phyloP scores from a whole-genome alignment of 2,888 invertebrate species.

The Conchocele bisecta region DNA sequence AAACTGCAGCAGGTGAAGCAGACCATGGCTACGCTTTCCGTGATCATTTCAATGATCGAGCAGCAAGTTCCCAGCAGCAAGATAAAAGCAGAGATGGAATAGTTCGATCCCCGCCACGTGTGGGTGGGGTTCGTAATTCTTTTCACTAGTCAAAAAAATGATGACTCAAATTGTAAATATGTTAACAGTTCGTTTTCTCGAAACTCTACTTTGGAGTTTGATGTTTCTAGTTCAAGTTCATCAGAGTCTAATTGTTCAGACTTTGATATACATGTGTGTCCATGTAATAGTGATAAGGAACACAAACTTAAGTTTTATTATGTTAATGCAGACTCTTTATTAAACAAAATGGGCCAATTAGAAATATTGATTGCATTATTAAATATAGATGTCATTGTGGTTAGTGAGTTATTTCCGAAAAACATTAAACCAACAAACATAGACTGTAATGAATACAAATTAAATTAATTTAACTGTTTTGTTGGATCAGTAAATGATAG shows the following conservation, averaged over 20 bases:
- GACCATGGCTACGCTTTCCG: not conserved
- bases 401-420: slow-evolving; percentile 9
- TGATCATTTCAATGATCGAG: not conserved
- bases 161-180: slow-evolving; percentile 8
- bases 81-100: not conserved
- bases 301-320: not conserved
- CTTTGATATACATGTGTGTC: not conserved
- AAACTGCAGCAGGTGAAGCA: not conserved
- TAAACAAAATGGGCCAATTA: slow-evolving; percentile 13
- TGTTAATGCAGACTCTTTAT: slow-evolving; percentile 14
- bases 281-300: not conserved
- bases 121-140: not conserved
- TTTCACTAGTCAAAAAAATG: not conserved
- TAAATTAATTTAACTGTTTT: not conserved
- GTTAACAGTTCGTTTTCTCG: slow-evolving; percentile 11
- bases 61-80: not conserved
- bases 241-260: slow-evolving; percentile 11
- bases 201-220: too few relatives aligned
- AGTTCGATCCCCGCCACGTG: not conserved
- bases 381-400: slow-evolving; percentile 4
- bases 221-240: not conserved
- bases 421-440: not conserved
- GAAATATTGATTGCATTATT: not conserved
- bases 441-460: slow-evolving; percentile 8
- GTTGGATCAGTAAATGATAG: not conserved